Evolutionary conservation across 2,888 invertebrate genomes (phyloP).

Genomic region (Noctua comes): DNA sequence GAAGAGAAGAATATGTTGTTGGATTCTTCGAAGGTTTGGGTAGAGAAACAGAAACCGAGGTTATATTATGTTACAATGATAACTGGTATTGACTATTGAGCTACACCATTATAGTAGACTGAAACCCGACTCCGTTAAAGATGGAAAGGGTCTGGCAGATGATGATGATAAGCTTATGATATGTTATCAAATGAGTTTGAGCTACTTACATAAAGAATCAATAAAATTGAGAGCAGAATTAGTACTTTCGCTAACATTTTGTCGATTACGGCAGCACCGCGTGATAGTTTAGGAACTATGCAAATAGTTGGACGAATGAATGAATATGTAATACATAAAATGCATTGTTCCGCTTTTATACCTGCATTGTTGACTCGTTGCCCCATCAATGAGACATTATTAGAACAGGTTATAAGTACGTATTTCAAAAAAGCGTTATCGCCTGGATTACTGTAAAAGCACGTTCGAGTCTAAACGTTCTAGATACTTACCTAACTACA

Average conservation of each 20-base stretch:
- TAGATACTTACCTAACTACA: too few species aligned
- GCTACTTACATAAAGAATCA: constrained; percentile 52
- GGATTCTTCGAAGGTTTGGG: too few species aligned
- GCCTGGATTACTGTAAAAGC: background rate
- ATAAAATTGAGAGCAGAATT: constrained; percentile 40
- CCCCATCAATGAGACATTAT: constrained; percentile 8
- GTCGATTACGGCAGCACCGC: background rate
- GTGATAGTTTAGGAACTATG: background rate
- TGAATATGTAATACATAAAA: background rate
- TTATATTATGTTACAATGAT: too few species aligned
- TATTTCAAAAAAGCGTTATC: constrained; percentile 26
- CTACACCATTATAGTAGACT: background rate
- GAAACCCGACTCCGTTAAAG: background rate
- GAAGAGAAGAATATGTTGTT: background rate
- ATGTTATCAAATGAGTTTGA: background rate
- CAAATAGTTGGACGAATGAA: background rate
- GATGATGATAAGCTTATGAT: background rate
- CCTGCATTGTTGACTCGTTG: background rate
- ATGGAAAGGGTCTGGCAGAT: background rate
- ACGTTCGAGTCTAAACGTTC: constrained; percentile 15
- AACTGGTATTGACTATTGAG: background rate
- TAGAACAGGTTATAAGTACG: background rate
- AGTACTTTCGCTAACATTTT: constrained; percentile 44
- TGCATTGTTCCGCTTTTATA: constrained; percentile 10
- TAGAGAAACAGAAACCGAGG: too few species aligned